Percentiles rank a stretch among this genome's conserved stretches.
Conservation (phyloP, 92 coral and sea anemone species). For the Paragorgia papillata region DNA sequence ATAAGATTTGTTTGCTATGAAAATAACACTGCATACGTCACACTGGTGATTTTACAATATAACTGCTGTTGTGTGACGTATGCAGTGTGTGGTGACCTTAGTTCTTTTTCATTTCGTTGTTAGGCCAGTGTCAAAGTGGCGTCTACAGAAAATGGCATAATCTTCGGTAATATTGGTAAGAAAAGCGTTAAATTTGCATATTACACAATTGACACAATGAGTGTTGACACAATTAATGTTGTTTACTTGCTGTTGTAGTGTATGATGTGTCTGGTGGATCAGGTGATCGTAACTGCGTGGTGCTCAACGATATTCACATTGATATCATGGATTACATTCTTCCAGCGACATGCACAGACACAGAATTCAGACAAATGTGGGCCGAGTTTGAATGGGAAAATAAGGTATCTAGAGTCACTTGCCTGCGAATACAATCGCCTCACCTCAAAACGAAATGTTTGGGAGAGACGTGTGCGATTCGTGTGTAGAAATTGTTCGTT, state of each 20-base stretch:
- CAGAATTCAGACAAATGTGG: constrained; percentile 99
- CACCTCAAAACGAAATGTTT: too few relatives aligned
- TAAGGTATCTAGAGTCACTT: constrained; percentile 66
- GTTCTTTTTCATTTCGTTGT: background rate
- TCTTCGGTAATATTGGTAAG: constrained; percentile 97
- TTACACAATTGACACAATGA: too few relatives aligned
- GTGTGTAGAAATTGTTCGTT: too few relatives aligned
- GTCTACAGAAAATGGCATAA: constrained; percentile 97
- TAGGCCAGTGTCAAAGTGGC: constrained; percentile 98
- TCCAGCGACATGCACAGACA: constrained; percentile 96
- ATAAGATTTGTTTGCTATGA: too few relatives aligned
- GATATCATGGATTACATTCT: constrained; percentile 99
- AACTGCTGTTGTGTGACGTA: too few relatives aligned
- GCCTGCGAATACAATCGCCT: too few relatives aligned
- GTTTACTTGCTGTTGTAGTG: constrained; percentile 43
- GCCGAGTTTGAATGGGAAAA: constrained; percentile 99
- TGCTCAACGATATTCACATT: constrained; percentile 92
- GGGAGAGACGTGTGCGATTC: too few relatives aligned
- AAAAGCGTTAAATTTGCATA: too few relatives aligned
- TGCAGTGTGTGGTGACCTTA: too few relatives aligned
- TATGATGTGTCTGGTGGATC: constrained; percentile 97
- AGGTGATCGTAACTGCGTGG: constrained; percentile 99
- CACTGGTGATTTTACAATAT: too few relatives aligned
- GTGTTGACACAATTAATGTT: background rate
- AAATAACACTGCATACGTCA: too few relatives aligned